Evolutionary conservation across 2,797 vertebrate genomes (phyloP), one percentile per base, ranked within the genome.

Genomic region (Hybognathus amarus): DNA sequence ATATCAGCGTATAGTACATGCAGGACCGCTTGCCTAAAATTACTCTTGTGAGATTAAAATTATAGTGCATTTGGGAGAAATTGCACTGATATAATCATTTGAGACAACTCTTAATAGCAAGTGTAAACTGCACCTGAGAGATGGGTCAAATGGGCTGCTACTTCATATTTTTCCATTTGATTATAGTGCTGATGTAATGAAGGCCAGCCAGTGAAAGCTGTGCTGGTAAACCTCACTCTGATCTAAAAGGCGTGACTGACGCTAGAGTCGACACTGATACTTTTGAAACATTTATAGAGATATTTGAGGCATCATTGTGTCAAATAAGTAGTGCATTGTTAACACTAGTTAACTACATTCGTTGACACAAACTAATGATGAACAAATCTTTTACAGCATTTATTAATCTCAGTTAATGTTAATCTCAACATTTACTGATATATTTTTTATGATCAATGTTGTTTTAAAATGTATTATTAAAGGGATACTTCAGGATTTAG

Each of bases 121-220:
- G 18, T 36, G n/a, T 70, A 74, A 54, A 30, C 20, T 13, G 8
- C 18, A 56, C 6, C 6, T 30, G 15, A 61, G 38, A 30, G 38
- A 27, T 8, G 38, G 40, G 56, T 22, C 27, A 22, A 6, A 74
- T 11, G 18, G 2, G 71, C 50, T 52, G 18, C 50, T 52, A 18
- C 17, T 76, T 83, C 40, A 63, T 40, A 45, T 50, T n/a, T 22
- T 73, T 67, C 22, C 47, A 66, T 79, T 67, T 52, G 33, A 73
- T 74, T 13, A 24, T 33, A 79, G 17, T 38, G 17, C 56, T 52
- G 18, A 52, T 52, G 50, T 52, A 52, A 20, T 52, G 50, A 20
- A 52, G 2, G 50, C 50, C 50, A 52, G 50, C 7, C 3, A 22
- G 50, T 8, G 50, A 54, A 20, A 54, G 18, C 18, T 20, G 50